These are phyloP conservation scores for Dasypus novemcinctus DNA, from an alignment of 2,113 vertebrate genomes.

Conservation along the genomic window DNA sequence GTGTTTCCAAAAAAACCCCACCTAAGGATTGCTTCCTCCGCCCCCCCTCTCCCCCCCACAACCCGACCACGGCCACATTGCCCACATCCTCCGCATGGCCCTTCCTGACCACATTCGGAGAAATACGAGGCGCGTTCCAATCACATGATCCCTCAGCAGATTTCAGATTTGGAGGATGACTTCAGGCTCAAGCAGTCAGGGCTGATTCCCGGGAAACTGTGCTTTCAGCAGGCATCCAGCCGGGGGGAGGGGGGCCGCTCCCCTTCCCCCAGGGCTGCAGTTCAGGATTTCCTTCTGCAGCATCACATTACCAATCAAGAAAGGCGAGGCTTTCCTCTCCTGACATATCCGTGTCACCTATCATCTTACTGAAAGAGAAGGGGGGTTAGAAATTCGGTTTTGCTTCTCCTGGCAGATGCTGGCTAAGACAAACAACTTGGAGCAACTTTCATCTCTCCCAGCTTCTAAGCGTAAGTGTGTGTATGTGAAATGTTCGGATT, in stretches of 20 bases:
- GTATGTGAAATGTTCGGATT: background rate
- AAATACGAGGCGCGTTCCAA: background rate
- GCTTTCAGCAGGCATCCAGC: background rate
- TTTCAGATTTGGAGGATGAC: conserved; percentile 61
- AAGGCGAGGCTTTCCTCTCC: conserved; percentile 20
- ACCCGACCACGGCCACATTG: background rate
- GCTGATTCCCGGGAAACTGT: conserved; percentile 38
- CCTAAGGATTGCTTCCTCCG: background rate
- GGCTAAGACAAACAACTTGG: conserved; percentile 29
- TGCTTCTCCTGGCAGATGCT: conserved; percentile 52
- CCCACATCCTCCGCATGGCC: conserved; percentile 23
- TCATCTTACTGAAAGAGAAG: conserved; percentile 57
- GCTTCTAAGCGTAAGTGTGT: background rate
- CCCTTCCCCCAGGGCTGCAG: background rate
- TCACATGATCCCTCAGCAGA: conserved; percentile 21
- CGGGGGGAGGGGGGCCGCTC: background rate
- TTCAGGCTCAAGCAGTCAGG: conserved; percentile 43
- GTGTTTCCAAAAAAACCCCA: conserved; percentile 41
- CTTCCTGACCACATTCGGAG: conserved; percentile 35
- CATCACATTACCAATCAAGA: conserved; percentile 55
- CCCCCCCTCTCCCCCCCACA: background rate
- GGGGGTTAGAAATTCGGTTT: conserved; percentile 22
- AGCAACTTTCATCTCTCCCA: conserved; percentile 3
- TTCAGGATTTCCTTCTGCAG: conserved; percentile 26
- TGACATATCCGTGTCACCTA: conserved; percentile 18